Base-by-base conservation (phyloP, 2,888 invertebrate species). In the Dyspetes luteomarginatus region DNA sequence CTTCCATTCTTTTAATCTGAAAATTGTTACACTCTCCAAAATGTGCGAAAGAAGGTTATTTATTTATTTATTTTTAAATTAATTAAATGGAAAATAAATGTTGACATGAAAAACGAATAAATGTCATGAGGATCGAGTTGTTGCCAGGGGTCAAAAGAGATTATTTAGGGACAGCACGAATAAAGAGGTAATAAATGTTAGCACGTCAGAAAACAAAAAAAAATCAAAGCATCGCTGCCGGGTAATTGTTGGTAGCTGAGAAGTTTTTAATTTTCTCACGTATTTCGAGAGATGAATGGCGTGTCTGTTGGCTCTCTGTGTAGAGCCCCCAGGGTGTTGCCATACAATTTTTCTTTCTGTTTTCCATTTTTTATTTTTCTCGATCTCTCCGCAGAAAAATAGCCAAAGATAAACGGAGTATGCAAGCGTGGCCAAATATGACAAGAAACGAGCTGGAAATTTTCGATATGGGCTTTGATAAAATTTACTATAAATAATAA, bases 201-300 rank as follows among this genome's bases (percentile, higher is more conserved):
- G 45, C 19, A 19, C 4, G 4, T 26, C 5, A 3, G 30, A 4
- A 60, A n/a, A 22, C 3, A 7, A 1, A 5, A 3, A 55, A 50
- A 48, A 58, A 74, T 74, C 67, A 48, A 48, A 67, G 48, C 65
- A 30, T 65, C 56, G 24, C 24, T 74, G 56, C 12, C 65, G 22
- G 43, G 30, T 15, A 7, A 17, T 58, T 65, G 48, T 45, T n/a
- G 12, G 5, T 17, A 15, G 5, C 28, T 17, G 22, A 30, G 28
- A 19, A 24, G 24, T 55, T 64, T 64, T 55, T 19, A 43, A 45
- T 74, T 67, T 65, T 30, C 55, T 56, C 55, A 55, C 56, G 28
- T 65, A 30, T 28, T 65, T 28, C 15, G 41, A 4, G 17, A 19
- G 50, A 22, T 65, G 73, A 64, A 24, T 22, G 45, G 43, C 56